Percentiles rank a stretch among this genome's conserved stretches.
Conservation (phyloP, 1,140 invertebrate genomes). For the Phthorimaea operculella region DNA sequence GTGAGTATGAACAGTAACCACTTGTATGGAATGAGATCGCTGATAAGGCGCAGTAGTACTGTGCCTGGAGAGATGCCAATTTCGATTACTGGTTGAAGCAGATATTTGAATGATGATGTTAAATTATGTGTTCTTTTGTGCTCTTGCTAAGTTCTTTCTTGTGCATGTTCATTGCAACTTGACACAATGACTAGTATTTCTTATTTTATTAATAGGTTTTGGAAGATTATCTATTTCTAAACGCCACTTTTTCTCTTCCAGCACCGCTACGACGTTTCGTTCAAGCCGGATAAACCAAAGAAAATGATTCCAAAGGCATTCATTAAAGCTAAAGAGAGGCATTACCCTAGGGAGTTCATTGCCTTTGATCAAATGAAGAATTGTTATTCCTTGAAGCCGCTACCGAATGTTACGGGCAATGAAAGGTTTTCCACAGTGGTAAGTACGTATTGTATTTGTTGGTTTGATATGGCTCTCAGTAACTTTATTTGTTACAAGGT, state of each 20-base stretch:
- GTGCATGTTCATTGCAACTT: too few relatives aligned
- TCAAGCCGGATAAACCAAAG: constrained; percentile 50
- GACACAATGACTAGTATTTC: too few relatives aligned
- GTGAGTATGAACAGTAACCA: constrained; percentile 31
- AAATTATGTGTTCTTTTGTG: too few relatives aligned
- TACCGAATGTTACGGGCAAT: constrained; percentile 18
- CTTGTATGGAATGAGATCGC: not conserved
- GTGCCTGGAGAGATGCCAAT: too few relatives aligned
- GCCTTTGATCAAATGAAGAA: constrained; percentile 58
- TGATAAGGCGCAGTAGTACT: too few relatives aligned
- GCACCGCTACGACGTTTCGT: constrained; percentile 47
- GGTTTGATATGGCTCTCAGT: too few relatives aligned
- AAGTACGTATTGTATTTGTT: constrained; percentile 17
- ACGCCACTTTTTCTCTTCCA: constrained; percentile 23
- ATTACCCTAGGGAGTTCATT: constrained; percentile 30
- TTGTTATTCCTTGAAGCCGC: constrained; percentile 30
- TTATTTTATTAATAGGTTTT: too few relatives aligned
- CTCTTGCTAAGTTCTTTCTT: too few relatives aligned
- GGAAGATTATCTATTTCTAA: too few relatives aligned
- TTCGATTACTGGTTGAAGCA: too few relatives aligned
- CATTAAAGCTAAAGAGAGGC: constrained; percentile 15
- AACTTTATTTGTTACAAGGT: too few relatives aligned
- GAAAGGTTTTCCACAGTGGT: constrained; percentile 27
- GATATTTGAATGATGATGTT: too few relatives aligned
- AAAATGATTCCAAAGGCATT: constrained; percentile 38